Conservation (phyloP, 2,888 invertebrate species). For the Acleris laterana region DNA sequence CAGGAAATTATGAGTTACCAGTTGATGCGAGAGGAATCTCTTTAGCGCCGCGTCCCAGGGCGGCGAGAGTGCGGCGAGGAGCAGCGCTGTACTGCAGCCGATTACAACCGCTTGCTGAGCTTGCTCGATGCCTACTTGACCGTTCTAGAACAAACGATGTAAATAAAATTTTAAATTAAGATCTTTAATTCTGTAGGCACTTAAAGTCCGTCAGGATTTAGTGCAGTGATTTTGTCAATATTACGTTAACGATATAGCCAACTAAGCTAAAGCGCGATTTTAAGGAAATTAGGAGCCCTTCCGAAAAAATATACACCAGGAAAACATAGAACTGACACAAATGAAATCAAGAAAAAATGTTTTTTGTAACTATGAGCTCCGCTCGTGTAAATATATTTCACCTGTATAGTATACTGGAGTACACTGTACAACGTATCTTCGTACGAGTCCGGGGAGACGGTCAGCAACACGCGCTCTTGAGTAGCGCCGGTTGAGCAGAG, state of each 20-base stretch:
- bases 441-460: slow-evolving; percentile 72
- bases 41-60: slow-evolving; percentile 69
- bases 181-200: too few species aligned
- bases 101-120: slow-evolving; percentile 66
- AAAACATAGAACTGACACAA: too few species aligned
- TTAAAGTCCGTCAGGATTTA: too few species aligned
- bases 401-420: slow-evolving; percentile 69
- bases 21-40: slow-evolving; percentile 71
- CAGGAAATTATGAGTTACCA: slow-evolving; percentile 47
- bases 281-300: too few species aligned
- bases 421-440: slow-evolving; percentile 75
- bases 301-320: too few species aligned
- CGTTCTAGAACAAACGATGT: slow-evolving; percentile 54
- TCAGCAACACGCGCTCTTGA: slow-evolving; percentile 68
- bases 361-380: too few species aligned
- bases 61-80: slow-evolving; percentile 59
- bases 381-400: slow-evolving; percentile 38
- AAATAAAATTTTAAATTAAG: too few species aligned
- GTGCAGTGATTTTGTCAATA: too few species aligned
- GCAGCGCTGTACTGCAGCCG: slow-evolving; percentile 64
- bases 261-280: too few species aligned
- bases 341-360: too few species aligned
- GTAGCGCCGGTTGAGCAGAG: slow-evolving; percentile 73
- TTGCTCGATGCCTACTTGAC: slow-evolving; percentile 62
- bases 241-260: too few species aligned